These are phyloP conservation scores for Eilema sororculum DNA, from an alignment of 2,888 invertebrate genomes.

Conservation along the genomic window DNA sequence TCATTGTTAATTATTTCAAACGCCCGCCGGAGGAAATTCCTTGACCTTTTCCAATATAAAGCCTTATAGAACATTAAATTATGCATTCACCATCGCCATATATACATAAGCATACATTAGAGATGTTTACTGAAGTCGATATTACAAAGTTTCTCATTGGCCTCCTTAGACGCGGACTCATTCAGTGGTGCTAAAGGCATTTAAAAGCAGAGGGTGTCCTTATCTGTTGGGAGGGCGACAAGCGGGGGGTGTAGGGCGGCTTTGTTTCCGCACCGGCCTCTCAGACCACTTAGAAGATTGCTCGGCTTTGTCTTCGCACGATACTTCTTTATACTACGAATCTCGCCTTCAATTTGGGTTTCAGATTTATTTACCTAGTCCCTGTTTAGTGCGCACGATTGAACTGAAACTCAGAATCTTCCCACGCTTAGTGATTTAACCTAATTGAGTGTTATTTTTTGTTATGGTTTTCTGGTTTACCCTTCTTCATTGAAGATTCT, in stretches of 20 bases:
- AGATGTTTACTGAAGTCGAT: slow-evolving; percentile 62
- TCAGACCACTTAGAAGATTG: slow-evolving; percentile 84
- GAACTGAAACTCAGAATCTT: slow-evolving; percentile 41
- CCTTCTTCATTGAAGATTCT: neutral
- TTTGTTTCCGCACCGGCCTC: slow-evolving; percentile 73
- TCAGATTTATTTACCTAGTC: slow-evolving; percentile 64
- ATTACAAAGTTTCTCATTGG: slow-evolving; percentile 67
- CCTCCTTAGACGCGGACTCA: slow-evolving; percentile 64
- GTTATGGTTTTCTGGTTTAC: slow-evolving; percentile 13
- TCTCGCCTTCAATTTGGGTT: slow-evolving; percentile 71
- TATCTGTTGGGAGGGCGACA: slow-evolving; percentile 66
- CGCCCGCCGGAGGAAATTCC: no score
- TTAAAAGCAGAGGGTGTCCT: slow-evolving; percentile 73
- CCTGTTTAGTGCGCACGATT: slow-evolving; percentile 54
- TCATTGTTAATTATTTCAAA: slow-evolving; percentile 51
- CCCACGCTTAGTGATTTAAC: slow-evolving; percentile 37
- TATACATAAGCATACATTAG: slow-evolving; percentile 64
- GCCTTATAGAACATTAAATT: neutral
- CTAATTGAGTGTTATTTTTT: slow-evolving; percentile 32
- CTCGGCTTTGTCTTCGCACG: slow-evolving; percentile 77
- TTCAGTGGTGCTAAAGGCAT: slow-evolving; percentile 72
- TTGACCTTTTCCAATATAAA: neutral
- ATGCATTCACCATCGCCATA: slow-evolving; percentile 51
- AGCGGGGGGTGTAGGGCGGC: slow-evolving; percentile 58
- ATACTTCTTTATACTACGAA: slow-evolving; percentile 72